phyloP scores from a whole-genome alignment of 2,797 vertebrate genomes.

The Petrocephalus sullivani region DNA sequence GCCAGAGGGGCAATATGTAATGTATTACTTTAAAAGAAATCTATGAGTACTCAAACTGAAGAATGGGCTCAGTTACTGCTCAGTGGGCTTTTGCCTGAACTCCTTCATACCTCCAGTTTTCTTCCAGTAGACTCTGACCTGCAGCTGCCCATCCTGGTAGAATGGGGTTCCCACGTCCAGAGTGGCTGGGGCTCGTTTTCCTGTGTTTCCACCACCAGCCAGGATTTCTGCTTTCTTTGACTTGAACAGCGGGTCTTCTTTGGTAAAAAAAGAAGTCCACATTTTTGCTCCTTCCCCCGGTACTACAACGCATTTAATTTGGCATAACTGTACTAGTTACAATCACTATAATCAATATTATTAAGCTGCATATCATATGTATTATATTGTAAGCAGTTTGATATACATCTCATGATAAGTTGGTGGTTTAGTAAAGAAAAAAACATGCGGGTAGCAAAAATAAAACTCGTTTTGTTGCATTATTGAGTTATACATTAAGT shows the following conservation, averaged over 20 bases:
- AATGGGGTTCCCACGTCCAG: constrained; percentile 82
- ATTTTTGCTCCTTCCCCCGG: not conserved
- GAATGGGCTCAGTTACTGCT: not conserved
- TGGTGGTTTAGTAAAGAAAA: not conserved
- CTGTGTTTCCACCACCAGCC: constrained; percentile 41
- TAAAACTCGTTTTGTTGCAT: not conserved
- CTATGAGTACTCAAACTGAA: not conserved
- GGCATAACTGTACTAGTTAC: not conserved
- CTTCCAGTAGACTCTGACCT: constrained; percentile 86
- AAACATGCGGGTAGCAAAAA: not conserved
- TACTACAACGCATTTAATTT: not conserved
- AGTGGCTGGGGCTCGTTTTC: constrained; percentile 49
- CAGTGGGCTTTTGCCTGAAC: not conserved
- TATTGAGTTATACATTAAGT: not conserved
- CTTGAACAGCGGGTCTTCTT: constrained; percentile 13
- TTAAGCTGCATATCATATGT: not conserved
- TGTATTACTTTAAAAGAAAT: not conserved
- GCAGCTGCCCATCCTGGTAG: constrained; percentile 79
- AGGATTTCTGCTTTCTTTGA: constrained; percentile 43
- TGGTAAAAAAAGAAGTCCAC: not conserved
- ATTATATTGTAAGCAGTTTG: not conserved
- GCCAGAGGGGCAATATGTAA: constrained; percentile 19
- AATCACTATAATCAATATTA: not conserved
- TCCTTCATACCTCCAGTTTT: constrained; percentile 66
- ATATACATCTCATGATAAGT: not conserved